Evolutionary conservation across 1,140 invertebrate genomes (phyloP).

Genomic region (Drosophila nikananu): DNA sequence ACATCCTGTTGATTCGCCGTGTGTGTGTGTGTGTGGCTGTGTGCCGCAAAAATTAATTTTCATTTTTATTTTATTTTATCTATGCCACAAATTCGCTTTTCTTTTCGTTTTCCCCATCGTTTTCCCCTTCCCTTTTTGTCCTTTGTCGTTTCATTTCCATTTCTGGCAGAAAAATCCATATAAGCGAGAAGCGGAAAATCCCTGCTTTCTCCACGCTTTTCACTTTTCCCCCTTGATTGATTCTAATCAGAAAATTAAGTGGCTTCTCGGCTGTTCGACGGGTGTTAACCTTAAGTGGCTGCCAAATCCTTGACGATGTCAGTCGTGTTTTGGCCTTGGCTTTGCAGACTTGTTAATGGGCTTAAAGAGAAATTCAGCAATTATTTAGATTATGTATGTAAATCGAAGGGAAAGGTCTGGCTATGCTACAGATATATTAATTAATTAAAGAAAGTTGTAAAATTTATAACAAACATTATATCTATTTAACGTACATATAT

Average conservation of each 20-base stretch:
- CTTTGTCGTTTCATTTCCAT: conserved; percentile 54
- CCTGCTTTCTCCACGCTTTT: not conserved
- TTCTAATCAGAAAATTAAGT: conserved; percentile 83
- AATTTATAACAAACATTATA: too few species aligned
- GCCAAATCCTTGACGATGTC: not conserved
- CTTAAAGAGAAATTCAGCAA: not conserved
- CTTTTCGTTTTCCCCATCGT: conserved; percentile 11
- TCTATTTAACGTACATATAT: too few species aligned
- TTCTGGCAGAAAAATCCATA: conserved; percentile 49
- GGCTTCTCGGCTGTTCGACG: conserved; percentile 48
- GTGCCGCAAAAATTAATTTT: conserved; percentile 78
- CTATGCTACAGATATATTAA: not conserved
- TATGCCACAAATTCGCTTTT: conserved; percentile 39
- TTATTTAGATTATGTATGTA: not conserved
- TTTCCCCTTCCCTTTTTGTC: conserved; percentile 10
- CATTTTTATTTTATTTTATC: conserved; percentile 63
- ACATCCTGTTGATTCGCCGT: too few species aligned
- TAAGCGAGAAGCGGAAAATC: conserved; percentile 8
- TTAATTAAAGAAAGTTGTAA: too few species aligned
- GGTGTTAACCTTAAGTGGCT: conserved; percentile 18
- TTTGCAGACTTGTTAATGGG: not conserved
- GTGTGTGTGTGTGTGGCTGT: not conserved
- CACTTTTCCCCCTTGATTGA: conserved; percentile 63
- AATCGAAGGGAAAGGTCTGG: not conserved
- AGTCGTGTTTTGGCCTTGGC: not conserved